Evolutionary conservation across 1,140 invertebrate species (phyloP), one percentile per base, ranked within the genome.

Genomic region (Stegodyphus dumicola): DNA sequence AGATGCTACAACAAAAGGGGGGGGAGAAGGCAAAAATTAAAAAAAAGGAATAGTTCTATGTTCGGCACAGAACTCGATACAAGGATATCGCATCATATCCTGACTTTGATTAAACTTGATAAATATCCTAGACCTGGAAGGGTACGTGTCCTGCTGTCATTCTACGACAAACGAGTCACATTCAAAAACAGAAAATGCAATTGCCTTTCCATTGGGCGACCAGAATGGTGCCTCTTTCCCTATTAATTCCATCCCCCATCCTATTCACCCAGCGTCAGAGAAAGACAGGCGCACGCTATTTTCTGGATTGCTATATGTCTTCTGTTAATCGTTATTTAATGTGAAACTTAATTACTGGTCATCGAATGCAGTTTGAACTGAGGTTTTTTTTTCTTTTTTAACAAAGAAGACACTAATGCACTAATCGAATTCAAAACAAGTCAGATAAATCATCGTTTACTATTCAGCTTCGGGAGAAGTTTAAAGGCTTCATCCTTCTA

Each of bases 291-390:
- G 69, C 78, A 18, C 60, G 70, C 79, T 81, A 81, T 81, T 81
- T 81, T 74, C 79, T 51, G 48, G 79, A 81, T 71, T 81, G 69
- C 79, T 81, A 73, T 81, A 81, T 81, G 79, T 81, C 79, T 81
- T 73, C 69, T 81, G 79, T 81, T 81, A 81, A 81, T 81, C 79
- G 79, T 81, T 81, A 81, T 81, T 81, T 81, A 81, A 81, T 81
- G 79, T 81, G 79, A 81, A 81, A 81, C 79, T 81, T 81, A 81
- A 81, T 81, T 81, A 81, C 79, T 81, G 79, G 79, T 81, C 79
- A 81, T 81, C 79, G 53, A 73, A 81, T 74, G 79, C 79, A 81
- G 79, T 74, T 81, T 81, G 69, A 81, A 81, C 79, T 81, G 79
- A 81, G 79, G 79, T 81, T 81, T 81, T 81, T 65, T 77, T 33